These are phyloP conservation scores for Atherinomorus stipes DNA, from an alignment of 2,113 vertebrate species.

Conservation along the genomic window DNA sequence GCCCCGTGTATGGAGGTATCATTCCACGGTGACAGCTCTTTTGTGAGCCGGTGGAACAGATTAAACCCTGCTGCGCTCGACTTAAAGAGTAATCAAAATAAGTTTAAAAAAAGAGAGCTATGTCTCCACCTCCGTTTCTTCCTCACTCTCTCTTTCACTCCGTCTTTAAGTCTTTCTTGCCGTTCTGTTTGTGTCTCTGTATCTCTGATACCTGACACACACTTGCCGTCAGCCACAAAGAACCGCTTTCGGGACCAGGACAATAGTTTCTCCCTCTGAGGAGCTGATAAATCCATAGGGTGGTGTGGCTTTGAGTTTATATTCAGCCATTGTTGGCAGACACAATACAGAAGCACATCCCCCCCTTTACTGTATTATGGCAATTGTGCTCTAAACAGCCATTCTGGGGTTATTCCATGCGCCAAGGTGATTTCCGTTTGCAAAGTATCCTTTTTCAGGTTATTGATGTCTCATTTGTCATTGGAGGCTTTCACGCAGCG, in stretches of 20 bases:
- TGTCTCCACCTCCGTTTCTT: slow-evolving; percentile 21
- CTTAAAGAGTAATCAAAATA: slow-evolving; percentile 65
- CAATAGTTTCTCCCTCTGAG: slow-evolving; percentile 63
- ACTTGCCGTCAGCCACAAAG: slow-evolving; percentile 64
- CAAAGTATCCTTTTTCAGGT: slow-evolving; percentile 76
- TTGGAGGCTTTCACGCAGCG: slow-evolving; percentile 66
- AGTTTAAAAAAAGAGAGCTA: slow-evolving; percentile 14
- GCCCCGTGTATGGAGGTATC: slow-evolving; percentile 59
- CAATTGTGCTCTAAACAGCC: slow-evolving; percentile 63
- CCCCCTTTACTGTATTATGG: slow-evolving; percentile 64
- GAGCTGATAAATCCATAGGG: slow-evolving; percentile 69
- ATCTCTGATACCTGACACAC: slow-evolving; percentile 76
- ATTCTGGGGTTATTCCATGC: slow-evolving; percentile 67
- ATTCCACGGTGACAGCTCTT: slow-evolving; percentile 66
- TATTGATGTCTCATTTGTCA: slow-evolving; percentile 79
- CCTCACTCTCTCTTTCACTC: slow-evolving; percentile 46
- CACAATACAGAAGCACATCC: slow-evolving; percentile 75
- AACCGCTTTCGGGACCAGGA: slow-evolving; percentile 42
- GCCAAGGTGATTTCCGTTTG: slow-evolving; percentile 74
- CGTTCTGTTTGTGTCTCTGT: slow-evolving; percentile 40
- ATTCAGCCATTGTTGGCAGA: slow-evolving; percentile 72
- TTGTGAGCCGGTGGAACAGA: slow-evolving; percentile 70
- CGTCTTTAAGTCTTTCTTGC: slow-evolving; percentile 25
- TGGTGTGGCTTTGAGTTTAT: slow-evolving; percentile 71
- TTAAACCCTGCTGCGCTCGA: slow-evolving; percentile 69